Percentiles rank a stretch among this genome's conserved stretches.
Conservation (phyloP, 2,888 invertebrate genomes). For the Eupithecia vulgata region DNA sequence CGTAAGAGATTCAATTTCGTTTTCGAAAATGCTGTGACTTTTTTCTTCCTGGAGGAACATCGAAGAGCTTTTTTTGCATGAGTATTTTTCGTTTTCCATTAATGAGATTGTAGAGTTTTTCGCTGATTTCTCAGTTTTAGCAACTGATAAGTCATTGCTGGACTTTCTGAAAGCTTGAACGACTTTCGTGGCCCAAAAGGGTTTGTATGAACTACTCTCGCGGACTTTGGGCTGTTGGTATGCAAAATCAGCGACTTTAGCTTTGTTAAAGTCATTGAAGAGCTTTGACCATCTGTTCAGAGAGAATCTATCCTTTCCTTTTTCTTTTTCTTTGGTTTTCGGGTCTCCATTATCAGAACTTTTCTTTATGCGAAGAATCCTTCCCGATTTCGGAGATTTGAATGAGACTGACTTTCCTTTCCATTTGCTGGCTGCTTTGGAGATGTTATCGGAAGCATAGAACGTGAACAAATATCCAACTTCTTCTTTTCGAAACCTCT, state of each 20-base stretch:
- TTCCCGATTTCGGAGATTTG: slow-evolving; percentile 70
- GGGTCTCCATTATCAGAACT: slow-evolving; percentile 26
- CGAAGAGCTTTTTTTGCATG: slow-evolving; percentile 17
- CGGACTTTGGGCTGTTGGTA: slow-evolving; percentile 66
- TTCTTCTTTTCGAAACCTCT: slow-evolving; percentile 65
- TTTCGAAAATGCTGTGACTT: slow-evolving; percentile 28
- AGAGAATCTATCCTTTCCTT: slow-evolving; percentile 54
- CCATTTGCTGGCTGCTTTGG: slow-evolving; percentile 60
- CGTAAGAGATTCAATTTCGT: slow-evolving; percentile 39
- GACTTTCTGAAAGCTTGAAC: slow-evolving; percentile 43
- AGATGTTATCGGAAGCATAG: slow-evolving; percentile 53
- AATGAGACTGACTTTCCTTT: slow-evolving; percentile 70
- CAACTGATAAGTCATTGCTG: slow-evolving; percentile 34
- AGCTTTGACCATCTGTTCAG: slow-evolving; percentile 51
- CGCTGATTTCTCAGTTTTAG: slow-evolving; percentile 21
- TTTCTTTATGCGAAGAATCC: slow-evolving; percentile 57
- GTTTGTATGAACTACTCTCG: slow-evolving; percentile 65
- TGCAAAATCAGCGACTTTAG: slow-evolving; percentile 69
- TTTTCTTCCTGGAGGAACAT: slow-evolving; percentile 27
- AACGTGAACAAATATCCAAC: slow-evolving; percentile 61
- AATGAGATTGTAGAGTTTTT: slow-evolving; percentile 12
- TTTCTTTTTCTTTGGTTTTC: slow-evolving; percentile 37
- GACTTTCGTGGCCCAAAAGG: slow-evolving; percentile 73
- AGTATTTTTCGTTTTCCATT: slow-evolving; percentile 19
- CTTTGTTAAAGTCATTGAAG: slow-evolving; percentile 66